These are phyloP conservation scores for Panulirus ornatus DNA, from an alignment of 1,140 invertebrate species.

Conservation along the genomic window DNA sequence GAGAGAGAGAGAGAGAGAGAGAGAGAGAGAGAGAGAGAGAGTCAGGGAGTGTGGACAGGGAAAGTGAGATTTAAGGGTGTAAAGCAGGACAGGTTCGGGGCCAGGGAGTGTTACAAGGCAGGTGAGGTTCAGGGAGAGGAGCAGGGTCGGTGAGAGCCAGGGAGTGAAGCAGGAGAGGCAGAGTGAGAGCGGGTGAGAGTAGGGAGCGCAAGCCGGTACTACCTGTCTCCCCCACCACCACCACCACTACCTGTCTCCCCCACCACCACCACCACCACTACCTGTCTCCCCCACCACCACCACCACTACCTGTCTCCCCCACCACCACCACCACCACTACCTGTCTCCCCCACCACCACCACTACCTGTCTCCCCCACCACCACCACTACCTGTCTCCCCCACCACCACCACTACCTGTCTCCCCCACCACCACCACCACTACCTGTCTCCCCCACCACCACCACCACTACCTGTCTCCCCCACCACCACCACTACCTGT, in stretches of 20 bases:
- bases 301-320: not conserved
- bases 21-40: not conserved
- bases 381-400: no score
- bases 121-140: not conserved
- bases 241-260: not conserved
- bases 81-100: not conserved
- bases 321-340: no score
- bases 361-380: no score
- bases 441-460: no score
- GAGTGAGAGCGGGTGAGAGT: not conserved
- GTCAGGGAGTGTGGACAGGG: not conserved
- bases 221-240: not conserved
- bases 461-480: no score
- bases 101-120: not conserved
- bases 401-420: no score
- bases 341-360: no score
- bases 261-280: not conserved
- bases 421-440: no score
- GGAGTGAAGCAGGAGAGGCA: not conserved
- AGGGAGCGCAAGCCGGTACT: not conserved
- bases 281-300: no score
- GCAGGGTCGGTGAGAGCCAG: no score
- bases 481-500: no score
- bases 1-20: not conserved
- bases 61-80: not conserved